These are phyloP conservation scores for Ferdinandea cuprea DNA, from an alignment of 2,888 invertebrate species.

Conservation along the genomic window DNA sequence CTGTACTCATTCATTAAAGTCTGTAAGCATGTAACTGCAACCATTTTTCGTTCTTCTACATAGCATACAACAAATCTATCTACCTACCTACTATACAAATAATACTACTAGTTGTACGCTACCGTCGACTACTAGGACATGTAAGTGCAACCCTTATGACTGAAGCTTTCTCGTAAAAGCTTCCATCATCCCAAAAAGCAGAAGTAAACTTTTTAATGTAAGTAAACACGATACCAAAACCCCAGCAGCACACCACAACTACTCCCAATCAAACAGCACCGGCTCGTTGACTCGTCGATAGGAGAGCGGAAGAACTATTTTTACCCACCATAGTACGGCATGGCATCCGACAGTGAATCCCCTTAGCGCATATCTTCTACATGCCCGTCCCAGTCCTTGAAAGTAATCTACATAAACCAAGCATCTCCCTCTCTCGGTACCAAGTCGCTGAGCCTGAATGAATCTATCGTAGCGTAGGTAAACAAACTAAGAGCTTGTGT, in stretches of 20 bases:
- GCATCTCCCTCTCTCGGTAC: constrained; percentile 8
- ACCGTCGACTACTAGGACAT: neutral
- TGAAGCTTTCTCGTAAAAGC: constrained; percentile 71
- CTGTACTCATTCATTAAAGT: constrained; percentile 61
- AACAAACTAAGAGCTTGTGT: constrained; percentile 53
- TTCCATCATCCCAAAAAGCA: constrained; percentile 29
- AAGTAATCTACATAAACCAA: constrained; percentile 56
- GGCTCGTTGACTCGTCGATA: constrained; percentile 17
- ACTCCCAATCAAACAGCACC: constrained; percentile 26
- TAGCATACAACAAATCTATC: too few species aligned
- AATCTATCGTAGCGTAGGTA: constrained; percentile 52
- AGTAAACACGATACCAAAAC: constrained; percentile 15
- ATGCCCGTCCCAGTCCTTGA: constrained; percentile 40
- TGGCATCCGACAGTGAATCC: constrained; percentile 28
- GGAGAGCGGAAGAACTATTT: constrained; percentile 51
- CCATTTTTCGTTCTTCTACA: constrained; percentile 1
- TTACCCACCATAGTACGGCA: constrained; percentile 40
- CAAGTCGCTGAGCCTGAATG: constrained; percentile 57
- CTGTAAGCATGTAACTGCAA: constrained; percentile 10
- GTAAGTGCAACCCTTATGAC: constrained; percentile 5
- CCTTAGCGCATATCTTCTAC: constrained; percentile 1
- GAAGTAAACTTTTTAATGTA: constrained; percentile 32
- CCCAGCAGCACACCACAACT: constrained; percentile 4
- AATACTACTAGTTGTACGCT: constrained; percentile 45
- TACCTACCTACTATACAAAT: too few species aligned